Base-by-base conservation (phyloP, 2,888 invertebrate species). In the Plagodis pulveraria region DNA sequence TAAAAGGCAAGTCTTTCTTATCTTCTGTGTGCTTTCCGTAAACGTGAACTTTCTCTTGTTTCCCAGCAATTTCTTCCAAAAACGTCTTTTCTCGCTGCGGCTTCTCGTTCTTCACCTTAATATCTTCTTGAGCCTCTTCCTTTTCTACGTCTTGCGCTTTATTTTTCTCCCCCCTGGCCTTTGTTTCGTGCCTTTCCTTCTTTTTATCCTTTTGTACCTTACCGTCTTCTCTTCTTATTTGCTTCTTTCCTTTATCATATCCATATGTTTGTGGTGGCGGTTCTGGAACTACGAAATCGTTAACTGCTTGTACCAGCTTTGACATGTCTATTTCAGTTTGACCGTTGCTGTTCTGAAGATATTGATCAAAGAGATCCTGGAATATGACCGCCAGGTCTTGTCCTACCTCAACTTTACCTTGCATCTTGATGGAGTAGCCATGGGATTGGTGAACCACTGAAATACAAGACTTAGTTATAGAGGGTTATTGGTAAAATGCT, bases 321-420 rank as follows among this genome's bases (percentile, higher is more conserved):
- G 34, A 42, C 6, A 57, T 11, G 32, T 43, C 38, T 12, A 57
- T 38, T 44, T 52, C 48, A 38, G 43, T 12, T 11, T 38, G 33
- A 2, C 9, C 33, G 0, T 52, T 42, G 12, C 35, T n/a, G 43
- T 22, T 32, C 12, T 46, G 11, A 7, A 58, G 6, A 10, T 46
- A 48, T 45, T 45, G 41, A 5, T 12, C 12, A 33, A 35, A 7
- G 5, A 56, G 12, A 0, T 65, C 58, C 40, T 52, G 60, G 9
- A 71, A 43, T 0, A 70, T 2, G 1, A 35, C 48, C 0, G 64
- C 61, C 0, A 75, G 8, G n/a, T 63, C 36, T 0, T 52, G 40
- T 0, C 68, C 70, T 10, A 76, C 8, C 5, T 71, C 56, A 5
- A 76, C 40, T 32, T 65, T 47, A 0, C 74, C 76, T 6, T 67